Percentiles rank a stretch among this genome's conserved stretches.
Evolutionary conservation across 2,797 vertebrate genomes (phyloP).

Genomic region (Tolypeutes matacus): DNA sequence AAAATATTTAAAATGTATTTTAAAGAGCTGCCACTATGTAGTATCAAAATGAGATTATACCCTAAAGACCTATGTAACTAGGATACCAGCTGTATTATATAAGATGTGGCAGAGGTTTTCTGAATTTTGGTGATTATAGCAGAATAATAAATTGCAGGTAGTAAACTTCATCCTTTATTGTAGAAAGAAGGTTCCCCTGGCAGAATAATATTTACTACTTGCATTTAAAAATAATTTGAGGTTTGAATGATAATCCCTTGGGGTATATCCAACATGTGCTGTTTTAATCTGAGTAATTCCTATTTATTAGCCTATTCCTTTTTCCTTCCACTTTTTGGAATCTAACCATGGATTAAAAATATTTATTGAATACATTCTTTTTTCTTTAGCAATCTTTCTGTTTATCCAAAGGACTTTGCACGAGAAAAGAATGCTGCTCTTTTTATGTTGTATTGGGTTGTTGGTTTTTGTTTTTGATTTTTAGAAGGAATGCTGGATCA

Average conservation of each 20-base stretch:
- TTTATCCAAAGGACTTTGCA: too few relatives aligned
- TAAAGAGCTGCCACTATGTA: too few relatives aligned
- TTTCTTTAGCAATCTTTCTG: too few relatives aligned
- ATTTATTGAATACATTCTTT: neutral
- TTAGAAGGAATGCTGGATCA: too few relatives aligned
- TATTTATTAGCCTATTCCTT: slow-evolving; percentile 51
- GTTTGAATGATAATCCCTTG: slow-evolving; percentile 13
- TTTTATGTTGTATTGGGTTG: too few relatives aligned
- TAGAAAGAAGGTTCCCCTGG: slow-evolving; percentile 47
- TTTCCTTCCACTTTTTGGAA: slow-evolving; percentile 73
- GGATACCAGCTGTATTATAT: too few relatives aligned
- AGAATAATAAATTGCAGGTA: slow-evolving; percentile 50
- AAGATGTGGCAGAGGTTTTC: too few relatives aligned
- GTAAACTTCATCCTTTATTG: slow-evolving; percentile 43
- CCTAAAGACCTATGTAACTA: too few relatives aligned
- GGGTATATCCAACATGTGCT: slow-evolving; percentile 52
- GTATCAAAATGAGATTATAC: too few relatives aligned
- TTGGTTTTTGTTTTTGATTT: too few relatives aligned
- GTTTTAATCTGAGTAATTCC: slow-evolving; percentile 37
- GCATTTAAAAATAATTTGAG: slow-evolving; percentile 63
- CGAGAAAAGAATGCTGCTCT: too few relatives aligned
- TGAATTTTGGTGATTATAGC: too few relatives aligned
- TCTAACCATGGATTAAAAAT: slow-evolving; percentile 64
- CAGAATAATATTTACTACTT: slow-evolving; percentile 63
- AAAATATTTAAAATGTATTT: neutral